Conservation (phyloP, 1,140 invertebrate species). For the Aphis gossypii region DNA sequence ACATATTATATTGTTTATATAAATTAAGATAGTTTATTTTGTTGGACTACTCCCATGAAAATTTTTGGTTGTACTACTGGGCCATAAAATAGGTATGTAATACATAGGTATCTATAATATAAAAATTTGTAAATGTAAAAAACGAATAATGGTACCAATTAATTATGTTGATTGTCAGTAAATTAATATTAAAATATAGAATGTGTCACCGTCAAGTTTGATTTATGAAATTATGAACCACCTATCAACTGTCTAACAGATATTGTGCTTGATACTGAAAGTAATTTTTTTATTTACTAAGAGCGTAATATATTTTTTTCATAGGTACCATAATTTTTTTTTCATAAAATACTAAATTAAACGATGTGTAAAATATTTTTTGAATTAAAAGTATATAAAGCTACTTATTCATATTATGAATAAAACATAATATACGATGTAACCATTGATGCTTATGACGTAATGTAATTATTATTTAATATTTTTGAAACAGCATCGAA, state of each 20-base stretch:
- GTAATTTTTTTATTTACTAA: neutral
- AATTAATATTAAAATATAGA: neutral
- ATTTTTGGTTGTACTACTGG: no score
- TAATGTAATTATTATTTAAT: neutral
- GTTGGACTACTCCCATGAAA: no score
- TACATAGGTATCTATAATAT: neutral
- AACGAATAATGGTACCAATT: neutral
- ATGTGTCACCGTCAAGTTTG: neutral
- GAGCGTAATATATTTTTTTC: no score
- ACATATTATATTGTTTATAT: no score
- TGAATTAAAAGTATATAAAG: neutral
- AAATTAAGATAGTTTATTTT: no score
- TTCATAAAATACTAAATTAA: neutral
- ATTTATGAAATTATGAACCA: neutral
- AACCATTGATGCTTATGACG: neutral
- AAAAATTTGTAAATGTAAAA: neutral
- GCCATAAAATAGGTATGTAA: neutral
- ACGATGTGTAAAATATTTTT: neutral
- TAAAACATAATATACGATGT: neutral
- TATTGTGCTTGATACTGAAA: neutral
- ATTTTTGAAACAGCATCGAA: neutral
- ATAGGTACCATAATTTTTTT: neutral
- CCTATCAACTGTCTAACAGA: neutral
- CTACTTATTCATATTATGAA: neutral
- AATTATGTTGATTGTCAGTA: neutral